phyloP scores from a whole-genome alignment of 2,797 vertebrate species.

The Myripristis murdjan region DNA sequence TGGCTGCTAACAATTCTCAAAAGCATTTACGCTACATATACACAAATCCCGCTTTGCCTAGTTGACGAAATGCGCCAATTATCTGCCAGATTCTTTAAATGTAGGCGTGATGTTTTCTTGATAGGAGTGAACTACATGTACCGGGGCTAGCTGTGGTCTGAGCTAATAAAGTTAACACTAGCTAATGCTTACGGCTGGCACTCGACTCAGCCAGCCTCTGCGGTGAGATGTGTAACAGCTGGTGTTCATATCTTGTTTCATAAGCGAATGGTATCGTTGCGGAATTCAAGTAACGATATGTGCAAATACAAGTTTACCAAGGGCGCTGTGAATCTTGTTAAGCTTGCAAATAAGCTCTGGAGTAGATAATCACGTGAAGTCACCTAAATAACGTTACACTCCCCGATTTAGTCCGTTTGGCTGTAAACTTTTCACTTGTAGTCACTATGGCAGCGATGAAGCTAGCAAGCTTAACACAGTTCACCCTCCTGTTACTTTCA shows the following conservation, averaged over 20 bases:
- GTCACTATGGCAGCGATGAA: not conserved
- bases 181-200: not conserved
- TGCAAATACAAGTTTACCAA: not conserved
- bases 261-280: not conserved
- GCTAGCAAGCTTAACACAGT: not conserved
- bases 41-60: too few species aligned
- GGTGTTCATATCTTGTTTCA: slow-evolving; percentile 36
- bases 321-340: not conserved
- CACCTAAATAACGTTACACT: too few species aligned
- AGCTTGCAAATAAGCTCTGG: too few species aligned
- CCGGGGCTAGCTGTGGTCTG: too few species aligned
- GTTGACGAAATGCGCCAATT: too few species aligned
- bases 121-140: too few species aligned
- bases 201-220: not conserved
- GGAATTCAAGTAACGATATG: not conserved
- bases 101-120: too few species aligned
- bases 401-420: not conserved
- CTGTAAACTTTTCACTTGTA: not conserved
- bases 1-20: too few species aligned
- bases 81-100: too few species aligned
- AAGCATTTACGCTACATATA: too few species aligned
- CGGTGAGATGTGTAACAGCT: slow-evolving; percentile 55
- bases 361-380: not conserved
- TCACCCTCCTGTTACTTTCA: too few species aligned
- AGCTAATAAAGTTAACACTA: slow-evolving; percentile 1